These are phyloP conservation scores for Eulithis testata DNA, from an alignment of 2,888 invertebrate species.

Conservation along the genomic window DNA sequence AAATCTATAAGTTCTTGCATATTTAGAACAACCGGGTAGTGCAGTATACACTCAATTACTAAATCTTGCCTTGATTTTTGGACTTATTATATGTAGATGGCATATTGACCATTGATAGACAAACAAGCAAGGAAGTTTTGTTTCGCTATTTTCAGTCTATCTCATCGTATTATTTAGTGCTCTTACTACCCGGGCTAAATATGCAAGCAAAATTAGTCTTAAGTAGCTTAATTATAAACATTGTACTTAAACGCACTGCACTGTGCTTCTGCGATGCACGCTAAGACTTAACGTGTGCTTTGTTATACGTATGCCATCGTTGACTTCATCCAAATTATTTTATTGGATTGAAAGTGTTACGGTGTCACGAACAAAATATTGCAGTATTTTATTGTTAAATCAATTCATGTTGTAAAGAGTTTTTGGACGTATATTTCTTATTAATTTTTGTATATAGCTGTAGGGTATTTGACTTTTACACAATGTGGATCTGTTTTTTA, in stretches of 20 bases:
- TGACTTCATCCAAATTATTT: conserved; percentile 71
- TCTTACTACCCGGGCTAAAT: conserved; percentile 2
- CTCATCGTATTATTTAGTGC: too few species aligned
- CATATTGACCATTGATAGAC: too few species aligned
- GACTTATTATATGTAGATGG: neutral
- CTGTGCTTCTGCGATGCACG: conserved; percentile 74
- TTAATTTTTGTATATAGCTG: conserved; percentile 76
- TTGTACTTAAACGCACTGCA: conserved; percentile 71
- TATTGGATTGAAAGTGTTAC: conserved; percentile 55
- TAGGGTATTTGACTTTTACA: conserved; percentile 68
- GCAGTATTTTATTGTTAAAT: conserved; percentile 74
- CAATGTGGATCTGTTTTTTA: conserved; percentile 72
- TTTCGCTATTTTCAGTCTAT: too few species aligned
- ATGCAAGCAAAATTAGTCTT: conserved; percentile 22
- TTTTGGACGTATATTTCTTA: conserved; percentile 72
- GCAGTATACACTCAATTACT: neutral
- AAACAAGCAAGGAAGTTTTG: too few species aligned
- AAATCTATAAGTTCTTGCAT: conserved; percentile 23
- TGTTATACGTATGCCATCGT: conserved; percentile 56
- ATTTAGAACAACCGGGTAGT: neutral
- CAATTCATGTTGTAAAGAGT: conserved; percentile 64
- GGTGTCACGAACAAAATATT: conserved; percentile 63
- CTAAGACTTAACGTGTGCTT: conserved; percentile 48
- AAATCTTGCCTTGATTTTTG: neutral
- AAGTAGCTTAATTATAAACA: conserved; percentile 47